These are phyloP conservation scores for Agapornis roseicollis DNA, from an alignment of 2,113 vertebrate species.

Conservation along the genomic window DNA sequence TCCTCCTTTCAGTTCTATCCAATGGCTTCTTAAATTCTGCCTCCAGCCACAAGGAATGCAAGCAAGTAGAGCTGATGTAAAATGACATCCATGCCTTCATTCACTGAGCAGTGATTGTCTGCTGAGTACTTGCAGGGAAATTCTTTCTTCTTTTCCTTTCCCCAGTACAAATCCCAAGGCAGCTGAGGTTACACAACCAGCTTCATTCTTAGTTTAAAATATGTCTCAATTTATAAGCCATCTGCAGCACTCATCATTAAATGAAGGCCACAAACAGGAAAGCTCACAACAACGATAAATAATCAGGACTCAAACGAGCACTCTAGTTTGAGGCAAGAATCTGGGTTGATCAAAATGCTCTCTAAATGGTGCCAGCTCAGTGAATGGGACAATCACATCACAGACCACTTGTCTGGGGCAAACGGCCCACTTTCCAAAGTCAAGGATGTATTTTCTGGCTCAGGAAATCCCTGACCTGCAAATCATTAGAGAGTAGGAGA, in stretches of 20 bases:
- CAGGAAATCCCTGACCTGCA: slow-evolving; percentile 21
- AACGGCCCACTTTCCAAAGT: slow-evolving; percentile 16
- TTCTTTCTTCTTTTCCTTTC: neutral
- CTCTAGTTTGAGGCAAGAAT: slow-evolving; percentile 36
- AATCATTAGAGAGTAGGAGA: neutral
- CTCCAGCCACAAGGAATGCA: slow-evolving; percentile 55
- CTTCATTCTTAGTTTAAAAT: slow-evolving; percentile 55
- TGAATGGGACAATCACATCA: slow-evolving; percentile 41
- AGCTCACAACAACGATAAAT: slow-evolving; percentile 43
- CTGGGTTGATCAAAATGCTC: slow-evolving; percentile 23
- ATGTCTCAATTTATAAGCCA: slow-evolving; percentile 59
- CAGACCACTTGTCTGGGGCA: slow-evolving; percentile 37
- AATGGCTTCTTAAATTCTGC: slow-evolving; percentile 51
- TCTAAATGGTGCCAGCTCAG: slow-evolving; percentile 18
- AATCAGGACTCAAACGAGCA: slow-evolving; percentile 33
- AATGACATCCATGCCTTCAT: slow-evolving; percentile 60
- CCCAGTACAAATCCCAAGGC: slow-evolving; percentile 41
- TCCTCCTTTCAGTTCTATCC: slow-evolving; percentile 22
- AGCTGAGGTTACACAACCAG: slow-evolving; percentile 60
- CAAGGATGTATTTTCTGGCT: neutral
- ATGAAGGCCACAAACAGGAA: slow-evolving; percentile 49
- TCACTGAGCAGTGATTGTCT: slow-evolving; percentile 54
- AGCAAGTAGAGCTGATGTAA: slow-evolving; percentile 62
- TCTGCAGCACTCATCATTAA: slow-evolving; percentile 55
- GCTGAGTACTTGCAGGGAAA: slow-evolving; percentile 44